Conservation (phyloP, 2,113 vertebrate species). For the Phoenicopterus ruber region DNA sequence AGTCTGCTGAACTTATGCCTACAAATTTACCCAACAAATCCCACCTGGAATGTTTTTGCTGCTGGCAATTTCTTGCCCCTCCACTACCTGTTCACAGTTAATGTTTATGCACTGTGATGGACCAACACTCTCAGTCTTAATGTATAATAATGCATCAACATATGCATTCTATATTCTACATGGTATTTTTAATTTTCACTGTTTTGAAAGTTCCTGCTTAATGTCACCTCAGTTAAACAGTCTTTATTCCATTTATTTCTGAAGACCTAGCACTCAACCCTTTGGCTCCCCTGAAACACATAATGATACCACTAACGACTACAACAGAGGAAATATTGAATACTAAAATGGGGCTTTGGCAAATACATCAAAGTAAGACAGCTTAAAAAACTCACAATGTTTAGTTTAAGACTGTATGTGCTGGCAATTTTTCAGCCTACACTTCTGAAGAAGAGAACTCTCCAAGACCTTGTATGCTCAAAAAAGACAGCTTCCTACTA, state of each 20-base stretch:
- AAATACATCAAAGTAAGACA: not conserved
- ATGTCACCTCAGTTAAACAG: not conserved
- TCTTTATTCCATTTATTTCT: not conserved
- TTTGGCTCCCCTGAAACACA: not conserved
- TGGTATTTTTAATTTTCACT: not conserved
- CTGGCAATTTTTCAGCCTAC: not conserved
- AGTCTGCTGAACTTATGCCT: not conserved
- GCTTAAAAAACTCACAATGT: not conserved
- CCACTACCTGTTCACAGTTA: slow-evolving; percentile 29
- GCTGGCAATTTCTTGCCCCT: slow-evolving; percentile 7
- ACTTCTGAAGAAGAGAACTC: not conserved
- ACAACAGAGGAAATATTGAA: not conserved
- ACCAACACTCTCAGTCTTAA: not conserved
- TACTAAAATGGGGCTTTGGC: not conserved
- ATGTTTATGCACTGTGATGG: not conserved
- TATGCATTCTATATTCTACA: no score
- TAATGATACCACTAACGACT: not conserved
- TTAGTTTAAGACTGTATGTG: not conserved
- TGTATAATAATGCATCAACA: not conserved
- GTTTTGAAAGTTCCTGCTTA: not conserved
- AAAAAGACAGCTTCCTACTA: not conserved
- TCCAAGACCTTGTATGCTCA: not conserved
- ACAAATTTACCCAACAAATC: slow-evolving; percentile 25
- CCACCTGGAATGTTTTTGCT: slow-evolving; percentile 20
- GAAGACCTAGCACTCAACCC: not conserved